Percentiles rank a stretch among this genome's conserved stretches.
Evolutionary conservation across 2,113 vertebrate species (phyloP).

Genomic region (Vombatus ursinus): DNA sequence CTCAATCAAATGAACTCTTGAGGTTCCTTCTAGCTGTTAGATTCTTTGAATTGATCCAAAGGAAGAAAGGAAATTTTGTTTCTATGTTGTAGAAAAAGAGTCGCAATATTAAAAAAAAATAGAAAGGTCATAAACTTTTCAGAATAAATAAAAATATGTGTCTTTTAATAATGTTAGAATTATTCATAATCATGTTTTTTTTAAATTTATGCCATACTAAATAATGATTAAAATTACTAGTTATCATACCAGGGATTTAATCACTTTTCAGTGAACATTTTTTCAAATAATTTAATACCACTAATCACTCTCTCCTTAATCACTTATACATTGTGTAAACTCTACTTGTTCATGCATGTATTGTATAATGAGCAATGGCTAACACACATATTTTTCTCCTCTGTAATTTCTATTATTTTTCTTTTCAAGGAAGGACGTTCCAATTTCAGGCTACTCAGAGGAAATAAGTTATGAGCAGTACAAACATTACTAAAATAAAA

Average conservation of each 20-base stretch:
- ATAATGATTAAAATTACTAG: too few species aligned
- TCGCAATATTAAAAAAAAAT: too few species aligned
- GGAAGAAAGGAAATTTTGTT: too few species aligned
- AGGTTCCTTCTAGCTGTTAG: too few species aligned
- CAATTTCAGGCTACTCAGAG: slow-evolving; percentile 47
- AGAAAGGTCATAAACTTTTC: too few species aligned
- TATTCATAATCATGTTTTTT: too few species aligned
- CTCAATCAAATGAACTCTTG: too few species aligned
- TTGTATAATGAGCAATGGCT: slow-evolving; percentile 35
- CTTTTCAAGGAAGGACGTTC: slow-evolving; percentile 23
- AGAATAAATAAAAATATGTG: too few species aligned
- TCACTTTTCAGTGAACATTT: neutral
- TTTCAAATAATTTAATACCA: neutral
- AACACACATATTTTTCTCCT: slow-evolving; percentile 6
- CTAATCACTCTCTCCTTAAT: neutral
- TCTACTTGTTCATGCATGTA: neutral
- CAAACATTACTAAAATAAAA: slow-evolving; percentile 52
- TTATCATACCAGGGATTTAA: neutral
- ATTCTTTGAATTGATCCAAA: too few species aligned
- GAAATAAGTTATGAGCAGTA: slow-evolving; percentile 53
- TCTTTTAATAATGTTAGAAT: too few species aligned
- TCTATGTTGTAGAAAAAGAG: too few species aligned
- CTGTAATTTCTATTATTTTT: slow-evolving; percentile 36
- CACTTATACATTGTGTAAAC: neutral
- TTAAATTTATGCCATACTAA: too few species aligned